Percentiles rank a stretch among this genome's conserved stretches.
Evolutionary conservation across 2,113 vertebrate genomes (phyloP).

Genomic region (Spheniscus mendiculus): DNA sequence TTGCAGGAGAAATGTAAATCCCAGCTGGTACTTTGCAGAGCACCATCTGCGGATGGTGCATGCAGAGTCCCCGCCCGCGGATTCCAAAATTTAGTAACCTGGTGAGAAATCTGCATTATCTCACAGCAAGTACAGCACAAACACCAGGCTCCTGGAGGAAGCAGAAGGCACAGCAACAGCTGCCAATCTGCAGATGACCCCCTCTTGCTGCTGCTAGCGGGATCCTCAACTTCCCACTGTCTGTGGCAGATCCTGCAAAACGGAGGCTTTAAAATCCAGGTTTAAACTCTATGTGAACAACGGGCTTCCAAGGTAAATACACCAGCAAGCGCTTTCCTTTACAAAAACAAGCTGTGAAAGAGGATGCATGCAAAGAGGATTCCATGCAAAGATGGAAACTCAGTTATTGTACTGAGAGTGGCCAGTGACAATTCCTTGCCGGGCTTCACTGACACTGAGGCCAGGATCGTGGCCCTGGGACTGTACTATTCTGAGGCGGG

Average conservation of each 20-base stretch:
- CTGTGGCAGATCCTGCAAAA: neutral
- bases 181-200: neutral
- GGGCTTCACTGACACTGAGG: neutral
- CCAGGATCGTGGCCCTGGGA: neutral
- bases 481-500: neutral
- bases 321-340: neutral
- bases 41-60: neutral
- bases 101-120: neutral
- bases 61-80: accelerated
- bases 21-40: neutral
- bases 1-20: neutral
- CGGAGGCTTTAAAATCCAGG: neutral
- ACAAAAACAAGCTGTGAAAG: neutral
- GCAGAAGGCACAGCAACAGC: neutral
- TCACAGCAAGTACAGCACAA: neutral
- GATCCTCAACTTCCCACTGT: neutral
- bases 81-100: neutral
- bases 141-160: neutral
- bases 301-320: neutral
- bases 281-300: neutral
- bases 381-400: neutral
- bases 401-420: no score
- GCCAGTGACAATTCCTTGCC: accelerated
- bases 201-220: neutral
- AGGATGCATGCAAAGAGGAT: neutral